Percentiles rank a stretch among this genome's conserved stretches.
Conservation (phyloP, 2,113 vertebrate species). For the Setophaga kirtlandii region DNA sequence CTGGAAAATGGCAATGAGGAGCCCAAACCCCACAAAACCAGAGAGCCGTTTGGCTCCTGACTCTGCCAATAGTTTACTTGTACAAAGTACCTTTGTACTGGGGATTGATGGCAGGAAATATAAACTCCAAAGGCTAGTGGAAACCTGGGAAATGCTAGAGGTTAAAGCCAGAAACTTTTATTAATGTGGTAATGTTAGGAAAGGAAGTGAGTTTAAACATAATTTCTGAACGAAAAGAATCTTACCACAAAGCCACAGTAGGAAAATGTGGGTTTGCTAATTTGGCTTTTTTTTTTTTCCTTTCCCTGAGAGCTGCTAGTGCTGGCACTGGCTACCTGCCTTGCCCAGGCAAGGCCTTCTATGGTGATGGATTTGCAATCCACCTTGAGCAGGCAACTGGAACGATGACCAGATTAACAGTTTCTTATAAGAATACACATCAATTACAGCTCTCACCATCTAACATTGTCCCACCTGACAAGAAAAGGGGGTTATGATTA, state of each 20-base stretch:
- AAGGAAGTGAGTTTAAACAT: not conserved
- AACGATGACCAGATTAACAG: not conserved
- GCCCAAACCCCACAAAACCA: fast-evolving
- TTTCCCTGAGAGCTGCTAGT: not conserved
- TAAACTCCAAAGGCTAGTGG: not conserved
- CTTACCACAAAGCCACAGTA: not conserved
- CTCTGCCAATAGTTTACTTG: not conserved
- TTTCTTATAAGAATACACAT: not conserved
- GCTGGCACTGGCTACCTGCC: not conserved
- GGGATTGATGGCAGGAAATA: not conserved
- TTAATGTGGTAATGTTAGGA: not conserved
- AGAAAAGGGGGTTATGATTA: not conserved
- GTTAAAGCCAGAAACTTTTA: not conserved
- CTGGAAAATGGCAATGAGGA: not conserved
- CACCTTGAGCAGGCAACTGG: not conserved
- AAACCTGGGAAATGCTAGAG: not conserved
- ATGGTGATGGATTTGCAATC: not conserved
- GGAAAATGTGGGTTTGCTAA: not conserved
- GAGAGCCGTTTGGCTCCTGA: not conserved
- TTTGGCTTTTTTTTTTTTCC: not conserved
- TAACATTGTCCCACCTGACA: not conserved
- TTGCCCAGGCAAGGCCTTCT: not conserved
- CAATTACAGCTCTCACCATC: not conserved
- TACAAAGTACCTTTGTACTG: not conserved
- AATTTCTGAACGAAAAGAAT: not conserved